A percentile compares a stretch with the other conserved stretches of the same genome.
These are phyloP conservation scores for Myotis lucifugus DNA, from an alignment of 2,113 vertebrate genomes.

Conservation along the genomic window DNA sequence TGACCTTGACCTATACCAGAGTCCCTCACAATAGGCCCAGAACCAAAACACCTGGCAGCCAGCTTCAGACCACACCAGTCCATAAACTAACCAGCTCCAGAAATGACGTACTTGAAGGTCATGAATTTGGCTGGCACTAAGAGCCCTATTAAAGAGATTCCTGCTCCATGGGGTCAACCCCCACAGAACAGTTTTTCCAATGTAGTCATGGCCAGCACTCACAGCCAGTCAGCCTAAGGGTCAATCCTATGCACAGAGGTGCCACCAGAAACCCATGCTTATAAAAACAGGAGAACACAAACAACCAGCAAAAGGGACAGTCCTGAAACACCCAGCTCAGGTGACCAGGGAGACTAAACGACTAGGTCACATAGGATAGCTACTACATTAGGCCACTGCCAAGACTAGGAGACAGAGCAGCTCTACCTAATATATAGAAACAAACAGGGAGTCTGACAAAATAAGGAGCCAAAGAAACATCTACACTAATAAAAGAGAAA, in stretches of 20 bases:
- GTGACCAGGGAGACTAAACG: not conserved
- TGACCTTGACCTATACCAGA: not conserved
- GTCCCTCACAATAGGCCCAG: not conserved
- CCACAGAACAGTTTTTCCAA: not conserved
- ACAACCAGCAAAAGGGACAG: not conserved
- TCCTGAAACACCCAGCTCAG: not conserved
- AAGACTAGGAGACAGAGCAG: not conserved
- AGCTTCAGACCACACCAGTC: not conserved
- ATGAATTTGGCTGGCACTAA: not conserved
- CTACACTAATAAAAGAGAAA: too few relatives aligned
- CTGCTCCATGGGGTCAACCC: not conserved
- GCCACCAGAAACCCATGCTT: not conserved
- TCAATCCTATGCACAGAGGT: too few relatives aligned
- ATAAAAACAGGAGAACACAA: not conserved
- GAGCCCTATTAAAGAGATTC: not conserved
- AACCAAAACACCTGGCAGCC: not conserved
- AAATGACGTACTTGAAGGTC: not conserved
- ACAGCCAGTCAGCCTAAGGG: not conserved
- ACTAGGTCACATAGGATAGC: not conserved
- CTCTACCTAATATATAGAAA: not conserved
- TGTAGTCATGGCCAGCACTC: not conserved
- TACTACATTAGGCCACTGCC: not conserved
- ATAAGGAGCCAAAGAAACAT: not conserved
- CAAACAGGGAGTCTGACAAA: not conserved
- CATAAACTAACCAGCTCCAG: not conserved